These are phyloP conservation scores for Drosophila repleta DNA, from an alignment of 1,140 invertebrate species.

Conservation along the genomic window DNA sequence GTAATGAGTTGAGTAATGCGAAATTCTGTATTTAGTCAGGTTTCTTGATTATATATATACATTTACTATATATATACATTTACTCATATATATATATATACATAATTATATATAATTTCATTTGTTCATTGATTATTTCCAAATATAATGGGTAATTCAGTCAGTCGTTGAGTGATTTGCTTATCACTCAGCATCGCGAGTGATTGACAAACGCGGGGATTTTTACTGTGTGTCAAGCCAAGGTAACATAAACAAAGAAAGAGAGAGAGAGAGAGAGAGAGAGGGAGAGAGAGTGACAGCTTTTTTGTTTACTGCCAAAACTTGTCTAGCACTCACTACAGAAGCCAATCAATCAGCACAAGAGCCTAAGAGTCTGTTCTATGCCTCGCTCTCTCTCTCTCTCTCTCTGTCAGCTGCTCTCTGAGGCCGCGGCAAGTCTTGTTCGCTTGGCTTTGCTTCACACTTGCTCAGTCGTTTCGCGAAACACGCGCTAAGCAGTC, in stretches of 20 bases:
- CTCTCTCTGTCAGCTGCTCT: conserved; percentile 6
- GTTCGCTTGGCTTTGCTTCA: neutral
- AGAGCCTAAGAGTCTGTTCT: no score
- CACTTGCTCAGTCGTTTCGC: conserved; percentile 38
- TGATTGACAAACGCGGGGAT: conserved; percentile 59
- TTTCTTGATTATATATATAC: neutral
- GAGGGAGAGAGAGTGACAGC: neutral
- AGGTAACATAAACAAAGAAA: conserved; percentile 49
- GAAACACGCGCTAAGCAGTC: conserved; percentile 42
- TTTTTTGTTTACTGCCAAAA: no score
- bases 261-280: neutral
- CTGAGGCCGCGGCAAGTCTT: conserved; percentile 19
- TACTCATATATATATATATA: neutral
- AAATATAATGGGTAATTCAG: neutral
- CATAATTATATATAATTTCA: neutral
- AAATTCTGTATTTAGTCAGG: neutral
- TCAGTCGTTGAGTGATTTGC: neutral
- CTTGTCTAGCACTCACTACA: no score
- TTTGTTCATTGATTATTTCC: neutral
- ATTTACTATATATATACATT: neutral
- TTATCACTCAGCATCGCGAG: conserved; percentile 20
- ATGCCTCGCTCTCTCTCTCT: neutral
- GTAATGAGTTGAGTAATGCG: neutral
- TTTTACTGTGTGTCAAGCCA: conserved; percentile 21
- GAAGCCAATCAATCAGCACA: no score